Conservation (phyloP, 2,113 vertebrate species). For the Amblyornis subalaris region DNA sequence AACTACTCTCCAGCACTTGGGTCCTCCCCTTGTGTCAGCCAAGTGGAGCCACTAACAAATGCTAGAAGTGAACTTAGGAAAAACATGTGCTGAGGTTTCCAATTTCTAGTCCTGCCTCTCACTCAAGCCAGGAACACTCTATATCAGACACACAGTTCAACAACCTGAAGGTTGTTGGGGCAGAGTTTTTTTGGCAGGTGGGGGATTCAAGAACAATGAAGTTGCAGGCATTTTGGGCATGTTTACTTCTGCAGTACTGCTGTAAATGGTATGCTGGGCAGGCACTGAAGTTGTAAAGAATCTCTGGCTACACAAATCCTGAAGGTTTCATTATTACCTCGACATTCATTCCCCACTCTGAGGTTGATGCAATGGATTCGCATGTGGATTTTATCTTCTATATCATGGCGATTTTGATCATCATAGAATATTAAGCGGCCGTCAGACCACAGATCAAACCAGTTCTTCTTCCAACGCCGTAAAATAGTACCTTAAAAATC, state of each 20-base stretch:
- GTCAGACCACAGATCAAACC: slow-evolving; percentile 94
- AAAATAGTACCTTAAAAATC: slow-evolving; percentile 85
- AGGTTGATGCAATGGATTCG: slow-evolving; percentile 89
- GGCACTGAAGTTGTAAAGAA: background rate
- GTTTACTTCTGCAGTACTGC: background rate
- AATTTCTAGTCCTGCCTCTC: background rate
- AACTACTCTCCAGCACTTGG: background rate
- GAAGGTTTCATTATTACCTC: slow-evolving; percentile 69
- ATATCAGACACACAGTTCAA: background rate
- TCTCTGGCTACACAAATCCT: background rate
- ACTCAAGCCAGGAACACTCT: background rate
- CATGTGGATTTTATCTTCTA: slow-evolving; percentile 94
- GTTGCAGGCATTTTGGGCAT: background rate
- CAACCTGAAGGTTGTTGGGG: background rate
- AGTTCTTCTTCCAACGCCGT: slow-evolving; percentile 95
- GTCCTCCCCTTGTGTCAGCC: background rate
- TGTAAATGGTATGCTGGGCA: background rate
- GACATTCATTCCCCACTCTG: slow-evolving; percentile 81
- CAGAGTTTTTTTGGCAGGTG: background rate
- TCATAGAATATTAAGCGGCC: slow-evolving; percentile 90
- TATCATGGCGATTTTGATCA: slow-evolving; percentile 81
- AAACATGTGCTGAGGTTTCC: background rate
- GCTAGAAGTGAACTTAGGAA: background rate
- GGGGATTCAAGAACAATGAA: background rate
- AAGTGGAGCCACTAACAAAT: background rate